A percentile compares a stretch with the other conserved stretches of the same genome.
Evolutionary conservation across 2,797 vertebrate genomes (phyloP).

Genomic region (Pipistrellus pipistrellus): DNA sequence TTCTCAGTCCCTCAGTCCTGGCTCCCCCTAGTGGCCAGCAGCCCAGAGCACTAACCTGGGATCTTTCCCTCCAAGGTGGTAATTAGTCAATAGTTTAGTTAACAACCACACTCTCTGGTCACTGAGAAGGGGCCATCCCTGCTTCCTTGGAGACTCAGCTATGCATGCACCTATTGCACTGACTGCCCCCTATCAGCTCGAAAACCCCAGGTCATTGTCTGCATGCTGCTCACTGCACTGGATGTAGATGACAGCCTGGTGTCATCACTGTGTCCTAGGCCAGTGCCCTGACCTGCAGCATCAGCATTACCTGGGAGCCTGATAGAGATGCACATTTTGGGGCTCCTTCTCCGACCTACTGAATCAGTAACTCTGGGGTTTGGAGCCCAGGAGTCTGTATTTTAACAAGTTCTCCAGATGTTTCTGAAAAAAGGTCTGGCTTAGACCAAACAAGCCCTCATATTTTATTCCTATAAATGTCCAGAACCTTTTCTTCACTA

Average conservation of each 20-base stretch:
- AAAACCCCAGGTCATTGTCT: neutral
- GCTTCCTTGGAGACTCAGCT: slow-evolving; percentile 30
- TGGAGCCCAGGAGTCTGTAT: neutral
- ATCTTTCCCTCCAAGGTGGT: neutral
- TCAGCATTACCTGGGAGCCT: neutral
- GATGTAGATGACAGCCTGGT: neutral
- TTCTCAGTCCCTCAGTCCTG: neutral
- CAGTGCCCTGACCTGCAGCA: neutral
- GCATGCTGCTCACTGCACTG: neutral
- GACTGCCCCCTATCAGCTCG: neutral
- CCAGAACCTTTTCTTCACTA: neutral
- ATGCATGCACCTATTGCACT: neutral
- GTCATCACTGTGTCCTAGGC: neutral
- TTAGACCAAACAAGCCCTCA: no score
- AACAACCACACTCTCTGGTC: neutral
- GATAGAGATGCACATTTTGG: neutral
- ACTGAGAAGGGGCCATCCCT: neutral
- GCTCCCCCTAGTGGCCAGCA: slow-evolving; percentile 69
- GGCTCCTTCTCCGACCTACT: neutral
- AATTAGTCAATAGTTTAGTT: slow-evolving; percentile 7
- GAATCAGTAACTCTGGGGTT: neutral
- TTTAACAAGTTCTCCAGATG: neutral
- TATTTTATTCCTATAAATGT: neutral
- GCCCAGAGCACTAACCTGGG: neutral
- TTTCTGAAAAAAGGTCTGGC: neutral